A percentile compares a stretch with the other conserved stretches of the same genome.
phyloP scores from a whole-genome alignment of 1,140 invertebrate species.

The Drosophila nannoptera region DNA sequence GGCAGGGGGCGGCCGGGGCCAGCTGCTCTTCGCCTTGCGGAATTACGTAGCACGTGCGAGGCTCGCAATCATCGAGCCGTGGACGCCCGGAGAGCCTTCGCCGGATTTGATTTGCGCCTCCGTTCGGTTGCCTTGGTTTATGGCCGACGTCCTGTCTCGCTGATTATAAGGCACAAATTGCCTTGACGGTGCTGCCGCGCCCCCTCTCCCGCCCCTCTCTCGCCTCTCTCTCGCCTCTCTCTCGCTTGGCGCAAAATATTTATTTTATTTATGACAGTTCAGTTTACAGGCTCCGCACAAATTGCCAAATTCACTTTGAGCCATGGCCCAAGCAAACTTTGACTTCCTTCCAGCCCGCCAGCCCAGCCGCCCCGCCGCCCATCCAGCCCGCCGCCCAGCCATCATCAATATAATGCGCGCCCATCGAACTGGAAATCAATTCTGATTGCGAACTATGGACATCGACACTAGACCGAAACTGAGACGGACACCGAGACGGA shows the following conservation, averaged over 20 bases:
- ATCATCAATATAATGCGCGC: conserved; percentile 30
- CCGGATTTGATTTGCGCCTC: conserved; percentile 48
- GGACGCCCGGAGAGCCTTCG: conserved; percentile 36
- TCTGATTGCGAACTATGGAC: conserved; percentile 45
- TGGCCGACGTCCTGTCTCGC: conserved; percentile 7
- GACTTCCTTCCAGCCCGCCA: conserved; percentile 39
- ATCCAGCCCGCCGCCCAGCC: conserved; percentile 42
- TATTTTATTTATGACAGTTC: conserved; percentile 58
- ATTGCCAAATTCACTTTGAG: conserved; percentile 45
- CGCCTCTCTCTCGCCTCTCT: background rate
- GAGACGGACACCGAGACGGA: no score
- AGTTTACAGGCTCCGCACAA: conserved; percentile 28
- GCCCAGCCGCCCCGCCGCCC: conserved; percentile 34
- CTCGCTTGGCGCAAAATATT: conserved; percentile 41
- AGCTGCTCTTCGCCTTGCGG: conserved; percentile 16
- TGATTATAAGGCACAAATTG: conserved; percentile 53
- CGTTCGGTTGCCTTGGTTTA: conserved; percentile 12
- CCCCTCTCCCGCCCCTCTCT: background rate
- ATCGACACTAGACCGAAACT: background rate
- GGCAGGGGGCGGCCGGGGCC: background rate
- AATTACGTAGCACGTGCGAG: conserved; percentile 39
- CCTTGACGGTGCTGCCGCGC: conserved; percentile 20
- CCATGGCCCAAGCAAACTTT: conserved; percentile 33
- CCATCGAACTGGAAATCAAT: conserved; percentile 49
- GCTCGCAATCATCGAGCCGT: conserved; percentile 26